Percentiles rank a stretch among this genome's conserved stretches.
phyloP scores from a whole-genome alignment of 92 coral and sea anemone genomes.

The Paragorgia papillata region DNA sequence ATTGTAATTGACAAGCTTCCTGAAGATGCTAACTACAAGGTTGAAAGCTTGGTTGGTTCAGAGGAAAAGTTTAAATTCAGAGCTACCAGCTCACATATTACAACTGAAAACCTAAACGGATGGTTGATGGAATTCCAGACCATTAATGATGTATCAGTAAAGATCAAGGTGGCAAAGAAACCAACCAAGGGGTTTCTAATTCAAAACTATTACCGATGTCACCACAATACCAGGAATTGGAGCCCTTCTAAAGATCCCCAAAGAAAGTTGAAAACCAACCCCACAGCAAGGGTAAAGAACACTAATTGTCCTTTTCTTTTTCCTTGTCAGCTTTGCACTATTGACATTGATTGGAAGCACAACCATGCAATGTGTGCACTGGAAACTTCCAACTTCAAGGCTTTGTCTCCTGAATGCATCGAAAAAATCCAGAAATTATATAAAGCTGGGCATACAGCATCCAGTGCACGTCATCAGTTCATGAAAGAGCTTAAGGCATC shows the following conservation, averaged over 20 bases:
- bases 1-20: slow-evolving; percentile 18
- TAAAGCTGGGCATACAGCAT: slow-evolving; percentile 74
- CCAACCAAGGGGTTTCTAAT: slow-evolving; percentile 39
- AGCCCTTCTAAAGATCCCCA: slow-evolving; percentile 66
- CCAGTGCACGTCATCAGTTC: slow-evolving; percentile 66
- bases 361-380: slow-evolving; percentile 62
- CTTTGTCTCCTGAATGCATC: slow-evolving; percentile 59
- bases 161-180: slow-evolving; percentile 37
- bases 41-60: slow-evolving; percentile 28
- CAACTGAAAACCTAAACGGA: slow-evolving; percentile 32
- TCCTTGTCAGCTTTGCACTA: slow-evolving; percentile 51
- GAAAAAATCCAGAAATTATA: slow-evolving; percentile 59
- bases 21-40: slow-evolving; percentile 24
- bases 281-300: slow-evolving; percentile 71
- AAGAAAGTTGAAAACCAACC: slow-evolving; percentile 46
- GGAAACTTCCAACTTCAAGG: slow-evolving; percentile 60
- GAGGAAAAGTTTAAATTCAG: slow-evolving; percentile 29
- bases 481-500: slow-evolving; percentile 56
- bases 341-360: slow-evolving; percentile 71
- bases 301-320: slow-evolving; percentile 69
- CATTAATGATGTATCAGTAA: slow-evolving; percentile 38
- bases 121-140: slow-evolving; percentile 37
- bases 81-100: slow-evolving; percentile 24
- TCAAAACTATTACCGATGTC: slow-evolving; percentile 62
- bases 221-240: slow-evolving; percentile 62